These are phyloP conservation scores for Hippoglossus hippoglossus DNA, from an alignment of 2,797 vertebrate species.

Conservation along the genomic window DNA sequence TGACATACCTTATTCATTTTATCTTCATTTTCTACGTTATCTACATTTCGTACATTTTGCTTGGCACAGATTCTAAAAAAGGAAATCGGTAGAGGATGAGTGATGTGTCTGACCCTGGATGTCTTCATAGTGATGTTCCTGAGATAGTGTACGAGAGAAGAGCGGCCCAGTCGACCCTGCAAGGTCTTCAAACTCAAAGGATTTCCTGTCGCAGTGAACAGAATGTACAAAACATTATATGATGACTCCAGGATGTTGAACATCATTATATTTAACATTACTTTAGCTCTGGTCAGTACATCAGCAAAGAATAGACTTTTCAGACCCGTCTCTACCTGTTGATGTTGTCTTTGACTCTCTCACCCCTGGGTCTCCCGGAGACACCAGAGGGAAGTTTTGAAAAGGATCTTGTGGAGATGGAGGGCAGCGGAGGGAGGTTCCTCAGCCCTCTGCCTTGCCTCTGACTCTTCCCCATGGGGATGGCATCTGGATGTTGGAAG, in stretches of 20 bases:
- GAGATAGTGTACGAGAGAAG: conserved; percentile 87
- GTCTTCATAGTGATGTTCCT: conserved; percentile 97
- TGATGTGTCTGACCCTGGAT: conserved; percentile 80
- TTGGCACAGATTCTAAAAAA: background rate
- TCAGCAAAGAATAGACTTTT: background rate
- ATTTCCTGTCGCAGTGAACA: conserved; percentile 83
- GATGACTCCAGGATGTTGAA: background rate
- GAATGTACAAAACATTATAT: background rate
- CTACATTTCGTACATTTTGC: background rate
- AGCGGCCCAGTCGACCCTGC: conserved; percentile 82
- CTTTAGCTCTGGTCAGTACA: background rate
- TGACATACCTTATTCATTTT: no score
- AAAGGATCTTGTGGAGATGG: conserved; percentile 77
- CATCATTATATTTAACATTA: background rate
- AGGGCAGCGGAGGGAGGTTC: conserved; percentile 92
- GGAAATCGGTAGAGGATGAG: background rate
- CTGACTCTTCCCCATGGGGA: conserved; percentile 52
- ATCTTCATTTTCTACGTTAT: background rate
- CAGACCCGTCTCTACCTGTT: conserved; percentile 83
- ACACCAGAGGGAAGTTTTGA: conserved; percentile 88
- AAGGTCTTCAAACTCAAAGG: conserved; percentile 93
- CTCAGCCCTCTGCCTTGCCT: conserved; percentile 81
- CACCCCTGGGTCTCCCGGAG: conserved; percentile 85
- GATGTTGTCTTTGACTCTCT: conserved; percentile 83
- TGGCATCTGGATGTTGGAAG: conserved; percentile 89